These are phyloP conservation scores for Dinomys branickii DNA, from an alignment of 2,113 vertebrate genomes.

Conservation along the genomic window DNA sequence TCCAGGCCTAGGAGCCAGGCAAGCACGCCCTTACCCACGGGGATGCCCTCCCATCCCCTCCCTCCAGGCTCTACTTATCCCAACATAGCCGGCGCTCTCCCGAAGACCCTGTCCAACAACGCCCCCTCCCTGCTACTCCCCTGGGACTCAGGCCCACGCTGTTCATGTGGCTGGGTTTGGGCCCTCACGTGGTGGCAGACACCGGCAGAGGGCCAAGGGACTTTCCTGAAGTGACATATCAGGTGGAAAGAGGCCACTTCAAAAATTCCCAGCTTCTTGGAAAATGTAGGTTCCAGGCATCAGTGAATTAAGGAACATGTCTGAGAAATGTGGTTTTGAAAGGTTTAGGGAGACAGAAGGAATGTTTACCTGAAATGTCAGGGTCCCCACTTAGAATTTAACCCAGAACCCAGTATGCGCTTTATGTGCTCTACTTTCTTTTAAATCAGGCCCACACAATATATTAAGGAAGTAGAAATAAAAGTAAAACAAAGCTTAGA, in stretches of 20 bases:
- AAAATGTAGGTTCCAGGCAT: not conserved
- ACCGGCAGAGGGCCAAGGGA: not conserved
- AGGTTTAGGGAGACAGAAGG: not conserved
- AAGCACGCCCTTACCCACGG: fast-evolving
- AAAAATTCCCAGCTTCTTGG: slow-evolving; percentile 54
- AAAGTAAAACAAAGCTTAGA: slow-evolving; percentile 53
- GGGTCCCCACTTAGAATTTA: not conserved
- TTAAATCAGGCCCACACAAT: not conserved
- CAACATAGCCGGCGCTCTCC: fast-evolving
- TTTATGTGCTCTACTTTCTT: not conserved
- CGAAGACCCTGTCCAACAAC: fast-evolving
- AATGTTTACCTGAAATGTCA: not conserved
- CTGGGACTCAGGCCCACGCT: not conserved
- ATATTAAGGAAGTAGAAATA: slow-evolving; percentile 65
- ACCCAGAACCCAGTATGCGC: not conserved
- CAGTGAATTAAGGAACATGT: not conserved
- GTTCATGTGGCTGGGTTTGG: not conserved
- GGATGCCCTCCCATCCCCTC: no score
- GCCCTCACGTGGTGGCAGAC: not conserved
- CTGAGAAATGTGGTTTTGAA: not conserved
- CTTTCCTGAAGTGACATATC: slow-evolving; percentile 9
- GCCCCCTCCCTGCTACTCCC: fast-evolving
- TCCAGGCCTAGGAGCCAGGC: not conserved
- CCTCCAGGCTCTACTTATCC: not conserved
- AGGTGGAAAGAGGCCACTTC: not conserved